Evolutionary conservation across 2,113 vertebrate species (phyloP), one percentile per base, ranked within the genome.

Genomic region (Siphamia tubifer): DNA sequence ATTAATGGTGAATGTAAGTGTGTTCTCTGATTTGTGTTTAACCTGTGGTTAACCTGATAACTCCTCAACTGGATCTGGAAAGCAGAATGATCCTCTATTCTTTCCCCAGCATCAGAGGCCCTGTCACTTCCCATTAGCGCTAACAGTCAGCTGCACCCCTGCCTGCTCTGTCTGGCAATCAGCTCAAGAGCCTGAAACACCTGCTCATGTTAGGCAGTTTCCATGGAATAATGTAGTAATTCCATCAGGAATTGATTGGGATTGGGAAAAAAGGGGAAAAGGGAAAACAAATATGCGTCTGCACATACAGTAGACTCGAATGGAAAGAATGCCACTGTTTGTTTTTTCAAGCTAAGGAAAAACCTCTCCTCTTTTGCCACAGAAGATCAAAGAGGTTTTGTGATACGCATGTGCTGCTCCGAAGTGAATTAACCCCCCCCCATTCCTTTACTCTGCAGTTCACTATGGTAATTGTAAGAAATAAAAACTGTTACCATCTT

Each of bases 211-310:
- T 77, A 74, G 82, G 72, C 83, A 79, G 58, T 91, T 92, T 92
- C 90, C 82, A 82, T 88, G 80, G 87, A 90, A 91, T 87, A 84
- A 92, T 86, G 78, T 68, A 86, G 85, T 86, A 87, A 89, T 90
- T 88, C 84, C 87, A 90, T 74, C 85, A 88, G 90, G 88, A 87
- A 90, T 87, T 87, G 84, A 90, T 92, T 91, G 87, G 75, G 81
- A 86, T 68, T 52, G 80, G 64, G 64, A 21, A 36, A 40, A 58
- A 58, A 49, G 24, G 68, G 52, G 31, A 16, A 68, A 57, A 55
- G 38, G 69, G 75, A 77, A 62, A 72, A 75, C 80, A 90, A 86
- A 89, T 84, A 88, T 72, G 80, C 20, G 57, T 21, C 77, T 56
- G 51, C 84, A 81, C 74, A 79, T 87, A 84, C 74, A 84, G 82